Evolutionary conservation across 2,113 vertebrate species (phyloP).

Genomic region (Cnemophilus loriae): DNA sequence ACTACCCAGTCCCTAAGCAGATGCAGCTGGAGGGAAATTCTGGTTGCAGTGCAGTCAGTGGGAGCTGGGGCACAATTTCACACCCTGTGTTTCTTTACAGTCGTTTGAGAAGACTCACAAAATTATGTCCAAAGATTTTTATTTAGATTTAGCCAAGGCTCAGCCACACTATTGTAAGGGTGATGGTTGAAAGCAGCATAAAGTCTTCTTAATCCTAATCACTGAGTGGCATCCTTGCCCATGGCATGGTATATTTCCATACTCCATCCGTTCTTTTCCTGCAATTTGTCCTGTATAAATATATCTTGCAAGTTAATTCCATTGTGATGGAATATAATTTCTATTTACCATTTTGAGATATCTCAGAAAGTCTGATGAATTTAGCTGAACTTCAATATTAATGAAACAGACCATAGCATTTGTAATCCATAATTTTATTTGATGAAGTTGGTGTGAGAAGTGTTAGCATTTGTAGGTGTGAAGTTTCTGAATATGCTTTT

Average conservation of each 20-base stretch:
- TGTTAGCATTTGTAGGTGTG: not conserved
- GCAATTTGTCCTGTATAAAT: not conserved
- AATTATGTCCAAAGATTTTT: not conserved
- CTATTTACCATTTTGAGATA: not conserved
- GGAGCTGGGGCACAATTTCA: not conserved
- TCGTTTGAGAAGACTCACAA: not conserved
- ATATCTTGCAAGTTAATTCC: not conserved
- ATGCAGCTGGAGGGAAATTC: not conserved
- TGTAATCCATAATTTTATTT: not conserved
- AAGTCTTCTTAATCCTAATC: not conserved
- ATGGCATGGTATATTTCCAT: not conserved
- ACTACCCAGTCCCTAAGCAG: not conserved
- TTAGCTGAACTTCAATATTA: not conserved
- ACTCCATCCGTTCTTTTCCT: not conserved
- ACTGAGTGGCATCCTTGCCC: not conserved
- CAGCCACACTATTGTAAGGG: not conserved
- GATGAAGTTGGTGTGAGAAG: not conserved
- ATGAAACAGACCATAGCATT: not conserved
- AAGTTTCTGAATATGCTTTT: not conserved
- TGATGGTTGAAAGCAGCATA: not conserved
- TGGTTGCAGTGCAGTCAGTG: not conserved
- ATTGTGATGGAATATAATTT: not conserved
- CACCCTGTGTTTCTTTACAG: not conserved
- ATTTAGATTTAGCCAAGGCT: not conserved
- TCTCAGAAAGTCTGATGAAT: not conserved